phyloP scores from a whole-genome alignment of 2,888 invertebrate genomes.

The Temnothorax ravouxi region DNA sequence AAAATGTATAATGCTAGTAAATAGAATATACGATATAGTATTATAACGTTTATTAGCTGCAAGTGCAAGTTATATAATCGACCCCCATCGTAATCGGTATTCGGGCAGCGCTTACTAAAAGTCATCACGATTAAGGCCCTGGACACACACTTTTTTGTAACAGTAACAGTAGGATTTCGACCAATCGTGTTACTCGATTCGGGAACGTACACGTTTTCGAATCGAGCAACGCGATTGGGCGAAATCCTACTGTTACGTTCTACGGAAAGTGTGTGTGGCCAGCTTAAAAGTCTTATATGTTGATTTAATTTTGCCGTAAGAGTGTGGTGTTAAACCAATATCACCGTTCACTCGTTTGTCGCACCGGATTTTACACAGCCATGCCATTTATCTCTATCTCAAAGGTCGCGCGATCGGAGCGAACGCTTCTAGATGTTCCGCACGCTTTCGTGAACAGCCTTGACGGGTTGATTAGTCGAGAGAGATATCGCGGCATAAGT shows the following conservation, averaged over 20 bases:
- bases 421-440: conserved; percentile 29
- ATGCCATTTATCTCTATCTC: background rate
- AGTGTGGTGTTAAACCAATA: background rate
- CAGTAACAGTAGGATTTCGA: too few species aligned
- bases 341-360: conserved; percentile 1
- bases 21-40: background rate
- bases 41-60: background rate
- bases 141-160: too few species aligned
- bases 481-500: conserved; percentile 68
- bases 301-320: background rate
- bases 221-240: too few species aligned
- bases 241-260: too few species aligned
- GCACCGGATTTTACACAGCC: background rate
- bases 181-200: too few species aligned
- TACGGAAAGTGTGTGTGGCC: too few species aligned
- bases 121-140: background rate
- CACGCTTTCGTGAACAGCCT: conserved; percentile 66
- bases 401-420: conserved; percentile 39
- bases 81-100: too few species aligned
- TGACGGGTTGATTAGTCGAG: conserved; percentile 78
- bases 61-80: background rate
- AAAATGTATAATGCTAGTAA: background rate
- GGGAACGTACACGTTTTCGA: too few species aligned
- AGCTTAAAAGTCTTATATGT: background rate
- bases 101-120: background rate